Base-by-base conservation (phyloP, 2,797 vertebrate genomes). In the Xyrichtys novacula region DNA sequence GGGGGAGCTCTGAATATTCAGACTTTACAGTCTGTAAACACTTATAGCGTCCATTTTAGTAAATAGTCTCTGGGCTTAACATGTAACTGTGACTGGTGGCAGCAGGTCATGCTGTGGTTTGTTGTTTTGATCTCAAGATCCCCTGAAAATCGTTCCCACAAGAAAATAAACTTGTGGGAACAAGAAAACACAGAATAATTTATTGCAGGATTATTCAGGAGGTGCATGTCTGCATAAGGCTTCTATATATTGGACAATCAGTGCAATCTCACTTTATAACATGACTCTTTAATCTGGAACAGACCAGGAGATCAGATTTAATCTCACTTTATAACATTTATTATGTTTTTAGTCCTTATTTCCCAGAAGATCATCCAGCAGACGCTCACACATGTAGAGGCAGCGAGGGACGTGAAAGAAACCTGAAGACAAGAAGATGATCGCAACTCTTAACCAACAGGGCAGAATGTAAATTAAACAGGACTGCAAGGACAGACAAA, bases 321-420 rank as follows among this genome's bases (percentile, higher is more conserved):
- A 7, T 62, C 11, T 2, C 7, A 43, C 46, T 23, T 46, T 8
- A 29, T 17, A 52, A 44, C 25, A 26, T 20, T 11, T 19, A 23
- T 4, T 34, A 38, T 31, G 1, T 25, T 85, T 54, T 78, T 28
- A 62, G 54, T 10, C 68, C 39, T 9, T 81, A 81, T 17, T n/a
- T n/a, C n/a, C 59, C 50, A 96, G 88, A 48, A 97, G 90, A 36
- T 83, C 74, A 20, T 92, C 94, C 81, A 97, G 88, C 48, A 97
- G 88, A 49, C 91, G 91, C 77, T 97, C 95, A 57, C 96, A 97
- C 94, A 97, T 95, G 73, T 94, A 94, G 29, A 97, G 92, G 83
- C 95, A 95, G 32, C 96, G 94, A 8, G 96, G 96, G 19, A 97
- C 93, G 20, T 97, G 96, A 87, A 97, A 97, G 80, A 95, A 96